Evolutionary conservation across 1,140 invertebrate species (phyloP).

Genomic region (Cherax destructor): DNA sequence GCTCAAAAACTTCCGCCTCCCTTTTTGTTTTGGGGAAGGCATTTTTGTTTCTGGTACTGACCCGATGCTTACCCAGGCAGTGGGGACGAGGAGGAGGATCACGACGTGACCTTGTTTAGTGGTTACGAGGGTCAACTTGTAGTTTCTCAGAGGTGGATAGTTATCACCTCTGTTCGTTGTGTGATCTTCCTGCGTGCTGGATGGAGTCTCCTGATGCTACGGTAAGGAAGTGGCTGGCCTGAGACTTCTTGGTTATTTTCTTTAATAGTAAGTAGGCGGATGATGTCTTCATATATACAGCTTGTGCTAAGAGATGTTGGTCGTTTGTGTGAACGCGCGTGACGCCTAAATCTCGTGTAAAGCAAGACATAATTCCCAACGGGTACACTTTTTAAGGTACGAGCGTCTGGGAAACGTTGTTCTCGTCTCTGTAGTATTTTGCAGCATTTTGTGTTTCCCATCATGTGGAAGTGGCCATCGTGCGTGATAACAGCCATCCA

Average conservation of each 20-base stretch:
- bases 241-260: background rate
- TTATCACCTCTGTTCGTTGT: constrained; percentile 59
- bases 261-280: constrained; percentile 29
- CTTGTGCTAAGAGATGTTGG: constrained; percentile 41
- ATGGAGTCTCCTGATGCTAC: background rate
- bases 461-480: constrained; percentile 67
- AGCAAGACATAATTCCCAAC: constrained; percentile 56
- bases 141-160: constrained; percentile 55
- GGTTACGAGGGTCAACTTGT: constrained; percentile 68
- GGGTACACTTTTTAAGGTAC: constrained; percentile 49
- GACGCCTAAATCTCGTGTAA: constrained; percentile 49
- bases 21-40: constrained; percentile 34
- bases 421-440: constrained; percentile 47
- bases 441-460: constrained; percentile 61
- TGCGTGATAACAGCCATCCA: constrained; percentile 65
- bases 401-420: constrained; percentile 17
- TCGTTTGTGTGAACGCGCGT: constrained; percentile 46
- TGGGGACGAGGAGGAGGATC: constrained; percentile 24
- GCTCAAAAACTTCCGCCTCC: constrained; percentile 62
- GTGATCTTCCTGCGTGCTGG: constrained; percentile 44
- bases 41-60: constrained; percentile 62
- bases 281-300: constrained; percentile 46
- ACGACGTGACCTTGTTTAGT: constrained; percentile 60
- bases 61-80: constrained; percentile 37
- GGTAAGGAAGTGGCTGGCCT: background rate